A percentile compares a stretch with the other conserved stretches of the same genome.
These are phyloP conservation scores for Saimiri boliviensis DNA, from an alignment of 2,113 vertebrate species.

Conservation along the genomic window DNA sequence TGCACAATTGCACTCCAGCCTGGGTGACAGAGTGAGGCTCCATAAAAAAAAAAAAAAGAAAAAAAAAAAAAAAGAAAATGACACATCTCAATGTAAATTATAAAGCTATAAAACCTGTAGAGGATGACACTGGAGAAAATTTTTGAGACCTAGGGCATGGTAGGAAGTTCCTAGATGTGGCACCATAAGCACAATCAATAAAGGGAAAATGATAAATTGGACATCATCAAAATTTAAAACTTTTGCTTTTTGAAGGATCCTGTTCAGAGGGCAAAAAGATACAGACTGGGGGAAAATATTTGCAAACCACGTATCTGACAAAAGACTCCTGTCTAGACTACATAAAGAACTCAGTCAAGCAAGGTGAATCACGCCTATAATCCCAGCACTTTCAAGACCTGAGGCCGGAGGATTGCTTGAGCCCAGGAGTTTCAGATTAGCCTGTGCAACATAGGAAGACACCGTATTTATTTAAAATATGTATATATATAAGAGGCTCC, in stretches of 20 bases:
- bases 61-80: neutral
- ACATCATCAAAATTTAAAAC: neutral
- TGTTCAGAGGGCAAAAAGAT: neutral
- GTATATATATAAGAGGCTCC: too few relatives aligned
- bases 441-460: too few relatives aligned
- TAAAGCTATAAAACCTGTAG: neutral
- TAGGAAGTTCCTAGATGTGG: neutral
- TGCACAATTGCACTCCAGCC: too few relatives aligned
- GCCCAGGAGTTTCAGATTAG: too few relatives aligned
- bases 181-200: neutral
- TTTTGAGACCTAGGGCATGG: neutral
- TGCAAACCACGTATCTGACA: neutral
- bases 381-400: too few relatives aligned
- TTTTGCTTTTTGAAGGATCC: neutral
- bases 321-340: neutral
- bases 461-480: too few relatives aligned
- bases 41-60: too few relatives aligned
- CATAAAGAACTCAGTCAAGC: neutral
- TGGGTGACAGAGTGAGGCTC: too few relatives aligned
- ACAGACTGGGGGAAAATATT: neutral
- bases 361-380: too few relatives aligned
- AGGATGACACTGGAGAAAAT: neutral
- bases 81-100: neutral
- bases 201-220: neutral
- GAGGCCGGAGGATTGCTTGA: too few relatives aligned